Conservation (phyloP, 2,113 vertebrate genomes). For the Ctenodactylus gundi region DNA sequence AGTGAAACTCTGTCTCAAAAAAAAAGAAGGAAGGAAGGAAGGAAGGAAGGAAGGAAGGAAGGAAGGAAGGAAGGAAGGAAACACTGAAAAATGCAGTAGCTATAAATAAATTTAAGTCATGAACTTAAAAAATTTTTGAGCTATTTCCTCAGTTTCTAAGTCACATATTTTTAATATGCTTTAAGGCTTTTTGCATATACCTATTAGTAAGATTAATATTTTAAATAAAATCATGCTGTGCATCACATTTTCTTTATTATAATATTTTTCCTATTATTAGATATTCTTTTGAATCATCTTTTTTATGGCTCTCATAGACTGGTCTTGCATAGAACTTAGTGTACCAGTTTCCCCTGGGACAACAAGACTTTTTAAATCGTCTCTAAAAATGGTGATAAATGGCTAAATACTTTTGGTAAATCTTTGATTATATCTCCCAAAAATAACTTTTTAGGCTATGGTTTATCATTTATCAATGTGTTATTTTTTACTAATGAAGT, state of each 20-base stretch:
- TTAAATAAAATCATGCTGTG: not conserved
- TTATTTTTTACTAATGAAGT: not conserved
- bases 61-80: no score
- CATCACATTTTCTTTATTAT: not conserved
- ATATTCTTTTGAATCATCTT: not conserved
- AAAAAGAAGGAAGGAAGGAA: no score
- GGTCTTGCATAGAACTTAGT: not conserved
- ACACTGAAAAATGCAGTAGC: no score
- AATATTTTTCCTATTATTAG: not conserved
- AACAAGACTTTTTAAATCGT: not conserved
- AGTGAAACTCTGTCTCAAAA: no score
- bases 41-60: no score
- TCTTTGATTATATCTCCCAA: not conserved
- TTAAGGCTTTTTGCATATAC: not conserved
- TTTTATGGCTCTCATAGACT: not conserved
- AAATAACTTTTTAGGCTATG: not conserved
- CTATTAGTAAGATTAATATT: not conserved
- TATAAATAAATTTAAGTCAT: no score
- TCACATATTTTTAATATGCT: not conserved
- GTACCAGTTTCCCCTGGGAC: not conserved
- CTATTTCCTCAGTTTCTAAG: no score
- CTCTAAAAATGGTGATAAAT: not conserved
- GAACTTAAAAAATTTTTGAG: no score
- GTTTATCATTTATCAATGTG: not conserved
- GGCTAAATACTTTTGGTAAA: not conserved